These are phyloP conservation scores for Paradoxurus hermaphroditus DNA, from an alignment of 2,113 vertebrate species.

Conservation along the genomic window DNA sequence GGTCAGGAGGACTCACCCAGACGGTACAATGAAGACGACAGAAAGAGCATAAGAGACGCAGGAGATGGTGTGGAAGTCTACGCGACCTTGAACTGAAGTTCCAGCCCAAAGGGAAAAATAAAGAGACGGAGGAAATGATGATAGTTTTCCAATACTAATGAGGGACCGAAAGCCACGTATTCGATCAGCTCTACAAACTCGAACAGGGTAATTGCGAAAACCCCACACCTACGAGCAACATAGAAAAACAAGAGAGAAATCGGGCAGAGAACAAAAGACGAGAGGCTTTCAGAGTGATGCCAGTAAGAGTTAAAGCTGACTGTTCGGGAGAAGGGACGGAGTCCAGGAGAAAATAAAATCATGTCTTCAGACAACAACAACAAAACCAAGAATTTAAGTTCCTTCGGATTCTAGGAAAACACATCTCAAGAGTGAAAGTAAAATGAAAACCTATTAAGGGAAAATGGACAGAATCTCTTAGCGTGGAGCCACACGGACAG, in stretches of 20 bases:
- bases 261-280: not conserved
- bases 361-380: no score
- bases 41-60: not conserved
- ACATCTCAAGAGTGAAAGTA: not conserved
- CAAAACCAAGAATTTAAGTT: not conserved
- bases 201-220: not conserved
- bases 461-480: not conserved
- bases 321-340: no score
- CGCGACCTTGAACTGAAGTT: not conserved
- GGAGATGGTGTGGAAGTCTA: not conserved
- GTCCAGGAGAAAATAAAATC: no score
- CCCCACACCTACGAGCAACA: not conserved
- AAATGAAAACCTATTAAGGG: not conserved
- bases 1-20: not conserved
- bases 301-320: no score
- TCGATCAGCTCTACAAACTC: not conserved
- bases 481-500: not conserved
- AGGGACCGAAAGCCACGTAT: not conserved
- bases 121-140: not conserved
- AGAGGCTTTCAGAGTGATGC: no score
- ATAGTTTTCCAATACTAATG: not conserved
- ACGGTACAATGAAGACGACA: not conserved
- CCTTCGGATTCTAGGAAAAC: not conserved
- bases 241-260: not conserved
- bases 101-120: not conserved